A percentile compares a stretch with the other conserved stretches of the same genome.
Conservation (phyloP, 2,888 invertebrate genomes). For the Rhogogaster chlorosoma region DNA sequence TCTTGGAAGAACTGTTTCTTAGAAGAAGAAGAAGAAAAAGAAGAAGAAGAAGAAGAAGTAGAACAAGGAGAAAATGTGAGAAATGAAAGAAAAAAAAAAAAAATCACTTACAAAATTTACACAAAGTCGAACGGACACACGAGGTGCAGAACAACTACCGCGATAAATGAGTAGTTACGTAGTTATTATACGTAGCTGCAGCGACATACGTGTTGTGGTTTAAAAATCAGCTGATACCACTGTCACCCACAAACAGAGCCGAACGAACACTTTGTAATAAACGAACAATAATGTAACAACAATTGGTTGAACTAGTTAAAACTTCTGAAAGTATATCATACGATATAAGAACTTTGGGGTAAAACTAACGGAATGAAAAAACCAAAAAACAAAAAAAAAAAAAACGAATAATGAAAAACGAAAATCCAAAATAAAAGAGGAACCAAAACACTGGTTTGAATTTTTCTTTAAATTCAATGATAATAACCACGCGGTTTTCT, state of each 20-base stretch:
- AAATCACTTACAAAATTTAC: conserved; percentile 35
- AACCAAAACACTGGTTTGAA: conserved; percentile 20
- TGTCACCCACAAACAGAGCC: conserved; percentile 38
- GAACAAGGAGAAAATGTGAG: too few relatives aligned
- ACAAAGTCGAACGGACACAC: conserved; percentile 17
- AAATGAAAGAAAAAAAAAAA: background rate
- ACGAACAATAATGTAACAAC: background rate
- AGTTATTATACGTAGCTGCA: background rate
- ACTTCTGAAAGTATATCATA: too few relatives aligned
- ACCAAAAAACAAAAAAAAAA: background rate
- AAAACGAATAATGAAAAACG: conserved; percentile 1
- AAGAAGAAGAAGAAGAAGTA: background rate
- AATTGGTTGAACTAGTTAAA: too few relatives aligned
- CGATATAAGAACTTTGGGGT: background rate
- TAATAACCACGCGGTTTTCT: background rate
- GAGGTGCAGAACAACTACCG: background rate
- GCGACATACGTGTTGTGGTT: background rate
- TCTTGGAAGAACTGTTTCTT: background rate
- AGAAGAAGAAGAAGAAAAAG: background rate
- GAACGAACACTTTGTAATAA: conserved; percentile 35
- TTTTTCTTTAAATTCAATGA: background rate
- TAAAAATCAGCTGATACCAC: conserved; percentile 42
- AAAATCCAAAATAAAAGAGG: conserved; percentile 48
- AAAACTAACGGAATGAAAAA: background rate
- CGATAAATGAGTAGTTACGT: background rate